Base-by-base conservation (phyloP, 2,113 vertebrate species). In the Plecotus auritus region DNA sequence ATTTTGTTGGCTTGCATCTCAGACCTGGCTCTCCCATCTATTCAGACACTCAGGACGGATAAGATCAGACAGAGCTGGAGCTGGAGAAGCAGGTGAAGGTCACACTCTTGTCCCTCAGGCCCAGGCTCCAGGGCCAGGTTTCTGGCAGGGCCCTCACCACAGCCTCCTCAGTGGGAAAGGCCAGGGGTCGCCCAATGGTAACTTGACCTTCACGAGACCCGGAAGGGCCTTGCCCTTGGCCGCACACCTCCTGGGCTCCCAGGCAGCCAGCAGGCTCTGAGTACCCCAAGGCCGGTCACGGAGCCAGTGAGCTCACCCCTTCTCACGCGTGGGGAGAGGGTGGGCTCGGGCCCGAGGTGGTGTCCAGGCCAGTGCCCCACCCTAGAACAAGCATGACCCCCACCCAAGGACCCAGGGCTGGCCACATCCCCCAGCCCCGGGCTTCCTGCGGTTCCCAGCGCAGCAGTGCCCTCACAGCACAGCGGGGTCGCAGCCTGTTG, bases 51-150 rank as follows among this genome's bases (percentile, higher is more conserved):
- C 70, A 69, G 70, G 67, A 45, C 16, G 0, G 40, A 83, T 69
- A 69, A 80, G 56, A 26, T 86, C n/a, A 81, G 93, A 67, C 76
- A 56, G 83, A 64, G 40, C 49, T 85, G 45, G 70, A 64, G 26
- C 20, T 18, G 37, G 30, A 67, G 70, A n/a, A 22, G 32, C 0
- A 0, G 90, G 72, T 5, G 69, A 66, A 93, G 87, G 85, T 74
- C 92, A 74, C 28, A 16, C 35, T 67, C 93, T 54, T 49, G 23
- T 89, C 78, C 56, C 85, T 90, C 83, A 35, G 64, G 26, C 47
- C 90, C 3, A 16, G 30, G 67, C 7, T 51, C 90, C 81, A 73
- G 37, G 66, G 26, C 0, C 0, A 0, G 47, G 22, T 81, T 51
- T 87, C 81, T 69, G 40, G 40, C 28, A 56, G 86, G 23, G 26